These are phyloP conservation scores for Lacanobia oleracea DNA, from an alignment of 2,888 invertebrate species.

Conservation along the genomic window DNA sequence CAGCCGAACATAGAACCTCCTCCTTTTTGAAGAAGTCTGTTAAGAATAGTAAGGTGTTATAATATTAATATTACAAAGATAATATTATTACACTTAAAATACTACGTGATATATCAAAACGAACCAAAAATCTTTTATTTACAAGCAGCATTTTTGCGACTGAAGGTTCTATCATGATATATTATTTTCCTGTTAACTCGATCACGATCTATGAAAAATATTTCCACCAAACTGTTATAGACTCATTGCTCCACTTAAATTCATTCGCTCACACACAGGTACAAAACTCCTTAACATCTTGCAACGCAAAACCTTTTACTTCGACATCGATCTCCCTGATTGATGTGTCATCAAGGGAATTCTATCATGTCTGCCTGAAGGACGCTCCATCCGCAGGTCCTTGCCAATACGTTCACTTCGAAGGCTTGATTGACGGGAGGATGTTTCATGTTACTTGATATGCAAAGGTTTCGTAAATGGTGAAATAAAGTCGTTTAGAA, in stretches of 20 bases:
- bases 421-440: constrained; percentile 43
- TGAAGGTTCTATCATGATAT: no score
- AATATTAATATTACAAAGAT: no score
- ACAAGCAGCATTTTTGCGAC: no score
- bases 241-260: background rate
- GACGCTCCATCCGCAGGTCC: constrained; percentile 11
- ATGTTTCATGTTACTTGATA: constrained; percentile 28
- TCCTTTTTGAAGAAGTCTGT: no score
- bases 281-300: constrained; percentile 14
- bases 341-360: constrained; percentile 59
- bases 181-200: no score
- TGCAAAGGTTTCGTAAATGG: constrained; percentile 30
- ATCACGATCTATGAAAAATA: no score
- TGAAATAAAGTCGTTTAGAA: constrained; percentile 2
- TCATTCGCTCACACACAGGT: background rate
- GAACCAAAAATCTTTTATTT: no score
- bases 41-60: no score
- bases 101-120: no score
- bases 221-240: background rate
- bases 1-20: no score
- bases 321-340: constrained; percentile 55
- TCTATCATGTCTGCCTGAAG: constrained; percentile 47
- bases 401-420: constrained; percentile 43
- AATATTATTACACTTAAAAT: no score
- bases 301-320: constrained; percentile 44